Percentiles rank a stretch among this genome's conserved stretches.
Evolutionary conservation across 2,113 vertebrate species (phyloP).

Genomic region (Petrocephalus microphthalmus): DNA sequence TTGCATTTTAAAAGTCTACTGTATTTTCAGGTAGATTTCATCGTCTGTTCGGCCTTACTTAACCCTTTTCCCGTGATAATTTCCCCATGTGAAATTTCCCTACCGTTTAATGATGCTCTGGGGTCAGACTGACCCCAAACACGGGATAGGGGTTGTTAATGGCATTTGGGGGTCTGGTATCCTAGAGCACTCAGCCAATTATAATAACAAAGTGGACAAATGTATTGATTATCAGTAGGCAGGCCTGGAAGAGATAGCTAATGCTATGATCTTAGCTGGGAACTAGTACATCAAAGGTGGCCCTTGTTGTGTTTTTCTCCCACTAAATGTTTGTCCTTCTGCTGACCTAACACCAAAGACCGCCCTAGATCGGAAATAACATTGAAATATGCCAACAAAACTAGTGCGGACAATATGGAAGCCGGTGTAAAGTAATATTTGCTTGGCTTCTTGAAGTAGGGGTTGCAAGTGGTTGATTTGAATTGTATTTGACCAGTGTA

Average conservation of each 20-base stretch:
- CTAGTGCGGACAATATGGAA: background rate
- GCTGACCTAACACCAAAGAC: background rate
- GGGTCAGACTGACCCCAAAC: no score
- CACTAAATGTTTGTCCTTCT: background rate
- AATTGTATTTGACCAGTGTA: background rate
- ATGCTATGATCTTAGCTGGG: constrained; percentile 6
- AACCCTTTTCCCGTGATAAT: no score
- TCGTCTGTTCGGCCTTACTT: background rate
- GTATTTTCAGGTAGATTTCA: background rate
- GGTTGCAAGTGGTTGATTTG: background rate
- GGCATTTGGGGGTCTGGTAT: background rate
- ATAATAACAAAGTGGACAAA: background rate
- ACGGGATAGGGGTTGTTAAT: no score
- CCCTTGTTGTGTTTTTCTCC: background rate
- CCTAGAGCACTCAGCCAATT: background rate
- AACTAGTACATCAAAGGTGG: background rate
- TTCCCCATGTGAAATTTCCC: no score
- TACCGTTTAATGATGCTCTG: no score
- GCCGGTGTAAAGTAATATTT: background rate
- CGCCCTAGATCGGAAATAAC: background rate
- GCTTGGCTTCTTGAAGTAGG: background rate
- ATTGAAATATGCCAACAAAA: background rate
- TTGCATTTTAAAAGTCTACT: background rate
- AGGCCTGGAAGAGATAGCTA: background rate
- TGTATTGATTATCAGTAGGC: constrained; percentile 7